Evolutionary conservation across 2,113 vertebrate genomes (phyloP).

Genomic region (Hippocampus barbouri): DNA sequence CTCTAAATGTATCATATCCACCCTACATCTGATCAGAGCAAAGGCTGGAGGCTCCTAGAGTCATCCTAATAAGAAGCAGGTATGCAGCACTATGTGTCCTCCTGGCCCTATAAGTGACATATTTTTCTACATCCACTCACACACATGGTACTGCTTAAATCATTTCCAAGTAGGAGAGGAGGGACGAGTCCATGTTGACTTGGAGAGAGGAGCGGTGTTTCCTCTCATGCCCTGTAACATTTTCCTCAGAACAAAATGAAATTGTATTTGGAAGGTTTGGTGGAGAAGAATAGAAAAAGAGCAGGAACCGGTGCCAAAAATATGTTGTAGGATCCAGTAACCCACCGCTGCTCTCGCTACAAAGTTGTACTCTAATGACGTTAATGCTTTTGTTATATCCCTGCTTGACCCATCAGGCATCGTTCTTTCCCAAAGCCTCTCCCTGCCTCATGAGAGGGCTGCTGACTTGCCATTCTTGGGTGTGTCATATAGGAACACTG

Average conservation of each 20-base stretch:
- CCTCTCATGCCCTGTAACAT: conserved; percentile 56
- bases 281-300: conserved; percentile 24
- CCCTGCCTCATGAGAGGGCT: conserved; percentile 21
- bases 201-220: conserved; percentile 63
- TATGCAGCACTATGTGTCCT: conserved; percentile 60
- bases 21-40: conserved; percentile 26
- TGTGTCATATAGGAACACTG: conserved; percentile 31
- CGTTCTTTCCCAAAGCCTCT: conserved; percentile 4
- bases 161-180: conserved; percentile 71
- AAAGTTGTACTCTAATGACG: neutral
- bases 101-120: conserved; percentile 70
- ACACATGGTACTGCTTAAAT: conserved; percentile 77
- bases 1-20: conserved; percentile 59
- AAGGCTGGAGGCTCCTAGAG: conserved; percentile 43
- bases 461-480: conserved; percentile 8
- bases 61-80: conserved; percentile 73
- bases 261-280: conserved; percentile 39
- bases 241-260: conserved; percentile 58
- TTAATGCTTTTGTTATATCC: neutral
- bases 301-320: neutral
- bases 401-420: conserved; percentile 4
- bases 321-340: neutral
- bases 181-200: conserved; percentile 65
- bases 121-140: conserved; percentile 70
- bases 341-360: neutral